Percentiles rank a stretch among this genome's conserved stretches.
Evolutionary conservation across 2,888 invertebrate genomes (phyloP).

Genomic region (Drosophila paranaensis): DNA sequence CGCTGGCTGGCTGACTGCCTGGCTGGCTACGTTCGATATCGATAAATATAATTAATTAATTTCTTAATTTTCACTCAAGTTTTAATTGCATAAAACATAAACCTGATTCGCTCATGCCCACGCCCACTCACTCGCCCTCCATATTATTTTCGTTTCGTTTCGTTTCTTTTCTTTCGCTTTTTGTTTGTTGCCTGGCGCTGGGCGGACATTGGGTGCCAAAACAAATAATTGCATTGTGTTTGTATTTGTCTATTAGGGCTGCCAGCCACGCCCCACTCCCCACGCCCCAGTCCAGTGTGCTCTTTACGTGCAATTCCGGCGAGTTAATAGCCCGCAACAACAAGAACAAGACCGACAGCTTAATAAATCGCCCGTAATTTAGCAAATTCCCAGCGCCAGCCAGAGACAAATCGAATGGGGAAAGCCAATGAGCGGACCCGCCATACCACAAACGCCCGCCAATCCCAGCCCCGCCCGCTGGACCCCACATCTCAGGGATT

Average conservation of each 20-base stretch:
- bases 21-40: neutral
- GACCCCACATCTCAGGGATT: neutral
- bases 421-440: constrained; percentile 34
- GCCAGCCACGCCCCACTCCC: constrained; percentile 27
- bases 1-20: neutral
- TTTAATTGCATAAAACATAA: constrained; percentile 30
- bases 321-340: constrained; percentile 63
- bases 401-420: constrained; percentile 43
- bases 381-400: constrained; percentile 49
- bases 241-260: constrained; percentile 61
- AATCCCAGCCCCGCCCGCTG: neutral
- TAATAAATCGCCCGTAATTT: constrained; percentile 61
- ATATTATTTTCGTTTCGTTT: constrained; percentile 1
- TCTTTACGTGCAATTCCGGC: constrained; percentile 61
- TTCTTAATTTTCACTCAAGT: constrained; percentile 25
- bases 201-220: constrained; percentile 18
- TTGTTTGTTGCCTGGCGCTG: constrained; percentile 9
- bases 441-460: neutral
- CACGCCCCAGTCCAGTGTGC: constrained; percentile 23
- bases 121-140: neutral
- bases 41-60: constrained; percentile 18
- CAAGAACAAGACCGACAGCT: constrained; percentile 36
- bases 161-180: neutral
- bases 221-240: constrained; percentile 73
- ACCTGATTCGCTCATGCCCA: constrained; percentile 1